Percentiles rank a stretch among this genome's conserved stretches.
phyloP scores from a whole-genome alignment of 1,140 invertebrate genomes.

The Fopius arisanus region DNA sequence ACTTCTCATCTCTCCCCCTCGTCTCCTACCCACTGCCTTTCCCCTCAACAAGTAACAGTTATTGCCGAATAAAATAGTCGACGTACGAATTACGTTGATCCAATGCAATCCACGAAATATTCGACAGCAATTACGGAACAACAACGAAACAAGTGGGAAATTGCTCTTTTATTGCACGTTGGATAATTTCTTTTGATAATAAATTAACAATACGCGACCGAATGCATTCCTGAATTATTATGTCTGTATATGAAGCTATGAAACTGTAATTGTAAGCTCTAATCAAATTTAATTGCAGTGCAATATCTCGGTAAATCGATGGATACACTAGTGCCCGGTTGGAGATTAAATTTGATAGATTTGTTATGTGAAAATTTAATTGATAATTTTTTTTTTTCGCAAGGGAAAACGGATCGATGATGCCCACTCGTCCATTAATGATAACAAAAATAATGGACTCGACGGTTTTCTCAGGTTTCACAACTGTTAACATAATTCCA shows the following conservation, averaged over 20 bases:
- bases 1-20: neutral
- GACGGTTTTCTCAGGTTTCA: neutral
- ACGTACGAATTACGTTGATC: neutral
- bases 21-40: neutral
- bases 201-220: no score
- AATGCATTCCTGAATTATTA: no score
- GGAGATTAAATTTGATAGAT: no score
- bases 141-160: no score
- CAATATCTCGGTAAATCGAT: no score
- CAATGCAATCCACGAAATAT: neutral
- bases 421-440: neutral
- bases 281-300: no score
- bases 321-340: no score
- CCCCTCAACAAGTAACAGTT: neutral
- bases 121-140: no score
- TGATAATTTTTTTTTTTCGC: neutral
- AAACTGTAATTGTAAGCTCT: no score
- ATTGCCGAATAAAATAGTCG: neutral
- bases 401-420: neutral
- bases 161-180: neutral
- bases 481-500: slow-evolving; percentile 1
- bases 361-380: no score
- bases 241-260: no score
- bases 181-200: no score
- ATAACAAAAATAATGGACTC: neutral